Evolutionary conservation across 2,797 vertebrate genomes (phyloP).

Genomic region (Pipistrellus pipistrellus): DNA sequence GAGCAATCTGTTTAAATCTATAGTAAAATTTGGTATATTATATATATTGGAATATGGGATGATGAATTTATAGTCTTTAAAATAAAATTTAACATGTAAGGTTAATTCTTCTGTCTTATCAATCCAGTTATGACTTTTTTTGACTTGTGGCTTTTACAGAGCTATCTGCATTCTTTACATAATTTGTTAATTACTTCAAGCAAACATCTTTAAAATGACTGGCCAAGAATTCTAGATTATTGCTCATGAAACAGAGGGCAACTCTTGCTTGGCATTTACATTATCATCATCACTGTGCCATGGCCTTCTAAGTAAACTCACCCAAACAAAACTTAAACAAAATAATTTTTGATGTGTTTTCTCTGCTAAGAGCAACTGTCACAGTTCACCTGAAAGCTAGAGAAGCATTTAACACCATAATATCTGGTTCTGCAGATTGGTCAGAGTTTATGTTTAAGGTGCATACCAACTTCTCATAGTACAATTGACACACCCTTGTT

Average conservation of each 20-base stretch:
- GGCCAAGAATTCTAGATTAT: background rate
- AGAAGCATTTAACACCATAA: no score
- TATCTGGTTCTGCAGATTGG: background rate
- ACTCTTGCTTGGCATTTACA: background rate
- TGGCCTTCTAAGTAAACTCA: background rate
- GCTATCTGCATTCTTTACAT: background rate
- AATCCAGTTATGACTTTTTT: background rate
- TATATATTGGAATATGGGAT: background rate
- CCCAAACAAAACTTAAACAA: no score
- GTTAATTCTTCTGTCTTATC: background rate
- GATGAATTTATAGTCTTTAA: background rate
- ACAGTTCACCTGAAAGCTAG: background rate
- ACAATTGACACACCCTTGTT: background rate
- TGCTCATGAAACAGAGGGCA: background rate
- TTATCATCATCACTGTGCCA: no score
- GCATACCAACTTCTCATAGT: no score
- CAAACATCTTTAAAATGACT: background rate
- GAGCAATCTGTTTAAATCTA: background rate
- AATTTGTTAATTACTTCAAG: constrained; percentile 18
- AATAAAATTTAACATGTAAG: background rate
- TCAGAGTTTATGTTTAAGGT: background rate
- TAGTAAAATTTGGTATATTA: background rate
- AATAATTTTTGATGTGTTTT: background rate
- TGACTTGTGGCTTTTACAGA: background rate
- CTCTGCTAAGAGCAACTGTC: background rate